Evolutionary conservation across 1,140 invertebrate genomes (phyloP), one percentile per base, ranked within the genome.

Genomic region (Octopus bimaculoides): DNA sequence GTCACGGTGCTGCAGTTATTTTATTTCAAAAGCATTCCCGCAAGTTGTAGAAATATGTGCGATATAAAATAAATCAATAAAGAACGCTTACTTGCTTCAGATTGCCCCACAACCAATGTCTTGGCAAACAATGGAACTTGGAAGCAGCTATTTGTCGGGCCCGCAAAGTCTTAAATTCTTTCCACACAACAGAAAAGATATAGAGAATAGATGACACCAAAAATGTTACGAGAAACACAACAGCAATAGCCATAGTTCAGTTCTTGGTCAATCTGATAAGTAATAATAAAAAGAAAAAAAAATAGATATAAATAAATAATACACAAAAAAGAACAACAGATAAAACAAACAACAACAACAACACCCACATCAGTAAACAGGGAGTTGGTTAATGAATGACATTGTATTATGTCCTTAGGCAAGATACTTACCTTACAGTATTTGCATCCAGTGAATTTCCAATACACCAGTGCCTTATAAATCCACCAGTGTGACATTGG

Each of bases 71-170:
- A 66, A 66, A 66, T n/a, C 10, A n/a, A 66, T 66, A 12, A 12
- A 66, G 61, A 14, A 66, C 1, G 2, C 73, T 74, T 74, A 74
- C 73, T 26, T 74, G 10, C 10, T 74, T 26, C 73, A 74, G 1
- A 20, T 74, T 74, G 10, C 73, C 73, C 73, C 73, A 74, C 12
- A 74, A 52, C 73, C 73, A 74, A 74, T 74, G 73, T 74, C 20
- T 74, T 26, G 73, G 73, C 10, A 52, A 20, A 74, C 73, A 74
- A 10, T 10, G 73, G 20, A 74, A 74, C 73, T 74, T 12, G 10
- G 10, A 10, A 17, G 73, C 73, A 12, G 73, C 73, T 0, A 1
- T 61, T 61, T 61, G 9, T 9, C 56, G 17, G 9, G 9, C 56
- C 26, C 26, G 26, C 26, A 41, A 41, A 41, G 26, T 41, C 17